These are phyloP conservation scores for Cantharis nigra DNA, from an alignment of 2,888 invertebrate genomes.

Conservation along the genomic window DNA sequence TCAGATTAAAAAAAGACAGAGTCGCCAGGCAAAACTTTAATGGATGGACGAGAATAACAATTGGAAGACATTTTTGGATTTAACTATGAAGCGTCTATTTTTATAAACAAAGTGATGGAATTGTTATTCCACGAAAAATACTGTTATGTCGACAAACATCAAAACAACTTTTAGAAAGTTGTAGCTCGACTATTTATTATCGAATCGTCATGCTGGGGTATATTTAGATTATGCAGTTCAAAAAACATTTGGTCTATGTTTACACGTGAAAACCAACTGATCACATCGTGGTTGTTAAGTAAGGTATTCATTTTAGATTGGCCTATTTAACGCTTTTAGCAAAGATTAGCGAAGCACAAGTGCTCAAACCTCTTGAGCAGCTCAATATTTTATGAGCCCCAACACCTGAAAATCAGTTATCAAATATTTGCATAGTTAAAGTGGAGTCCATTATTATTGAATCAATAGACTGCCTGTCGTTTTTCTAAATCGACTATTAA, in stretches of 20 bases:
- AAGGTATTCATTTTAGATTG: constrained; percentile 17
- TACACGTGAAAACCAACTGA: constrained; percentile 20
- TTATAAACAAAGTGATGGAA: neutral
- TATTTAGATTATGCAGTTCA: constrained; percentile 3
- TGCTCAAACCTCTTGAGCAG: neutral
- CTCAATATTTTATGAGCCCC: neutral
- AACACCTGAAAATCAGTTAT: neutral
- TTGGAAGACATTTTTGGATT: no score
- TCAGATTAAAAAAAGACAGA: no score
- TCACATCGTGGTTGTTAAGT: constrained; percentile 12
- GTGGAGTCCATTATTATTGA: constrained; percentile 1
- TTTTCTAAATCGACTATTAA: neutral
- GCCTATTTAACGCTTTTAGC: constrained; percentile 13
- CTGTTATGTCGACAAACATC: neutral
- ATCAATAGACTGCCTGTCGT: constrained; percentile 24
- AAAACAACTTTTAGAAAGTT: neutral
- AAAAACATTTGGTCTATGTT: constrained; percentile 14
- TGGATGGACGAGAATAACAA: no score
- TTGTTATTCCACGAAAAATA: neutral
- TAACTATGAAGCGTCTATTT: neutral
- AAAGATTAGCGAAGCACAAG: neutral
- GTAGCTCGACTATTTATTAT: neutral
- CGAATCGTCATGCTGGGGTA: neutral
- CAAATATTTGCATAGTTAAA: constrained; percentile 2
- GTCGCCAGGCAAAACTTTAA: no score